Evolutionary conservation across 2,888 invertebrate species (phyloP).

Genomic region (Hololepta plana): DNA sequence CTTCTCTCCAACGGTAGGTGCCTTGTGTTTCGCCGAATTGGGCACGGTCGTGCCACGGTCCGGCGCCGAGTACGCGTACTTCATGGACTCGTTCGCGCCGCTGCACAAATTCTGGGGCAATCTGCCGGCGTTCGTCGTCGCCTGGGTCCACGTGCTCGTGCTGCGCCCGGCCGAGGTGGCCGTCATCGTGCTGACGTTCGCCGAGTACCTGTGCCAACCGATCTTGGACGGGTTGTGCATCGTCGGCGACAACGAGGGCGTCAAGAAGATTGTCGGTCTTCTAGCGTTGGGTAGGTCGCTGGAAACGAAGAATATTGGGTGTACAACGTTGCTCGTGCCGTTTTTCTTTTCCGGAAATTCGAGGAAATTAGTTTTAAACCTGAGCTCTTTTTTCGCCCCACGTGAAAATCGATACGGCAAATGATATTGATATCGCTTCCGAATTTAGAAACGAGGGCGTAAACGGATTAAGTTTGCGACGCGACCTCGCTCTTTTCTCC

Average conservation of each 20-base stretch:
- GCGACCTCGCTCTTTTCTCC: too few species aligned
- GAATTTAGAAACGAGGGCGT: too few species aligned
- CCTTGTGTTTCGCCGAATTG: constrained; percentile 62
- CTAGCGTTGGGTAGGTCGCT: constrained; percentile 40
- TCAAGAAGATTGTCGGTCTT: constrained; percentile 44
- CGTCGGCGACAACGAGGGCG: constrained; percentile 23
- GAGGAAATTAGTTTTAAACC: too few species aligned
- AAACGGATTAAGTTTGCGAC: too few species aligned
- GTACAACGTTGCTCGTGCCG: too few species aligned
- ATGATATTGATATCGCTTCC: too few species aligned
- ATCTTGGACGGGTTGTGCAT: constrained; percentile 30
- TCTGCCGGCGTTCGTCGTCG: constrained; percentile 54
- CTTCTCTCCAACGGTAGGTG: constrained; percentile 36
- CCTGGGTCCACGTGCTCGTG: constrained; percentile 60
- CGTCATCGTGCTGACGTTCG: constrained; percentile 56
- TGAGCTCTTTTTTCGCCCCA: too few species aligned
- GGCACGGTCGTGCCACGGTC: constrained; percentile 62
- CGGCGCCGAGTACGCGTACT: constrained; percentile 68
- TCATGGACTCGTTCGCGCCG: constrained; percentile 52
- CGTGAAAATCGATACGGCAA: too few species aligned
- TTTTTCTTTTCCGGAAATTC: too few species aligned
- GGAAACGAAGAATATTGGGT: background rate
- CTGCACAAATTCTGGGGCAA: constrained; percentile 52
- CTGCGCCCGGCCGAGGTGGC: constrained; percentile 64
- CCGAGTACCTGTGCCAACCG: constrained; percentile 55